Base-by-base conservation (phyloP, 2,888 invertebrate genomes). In the Galerucella nymphaeae region DNA sequence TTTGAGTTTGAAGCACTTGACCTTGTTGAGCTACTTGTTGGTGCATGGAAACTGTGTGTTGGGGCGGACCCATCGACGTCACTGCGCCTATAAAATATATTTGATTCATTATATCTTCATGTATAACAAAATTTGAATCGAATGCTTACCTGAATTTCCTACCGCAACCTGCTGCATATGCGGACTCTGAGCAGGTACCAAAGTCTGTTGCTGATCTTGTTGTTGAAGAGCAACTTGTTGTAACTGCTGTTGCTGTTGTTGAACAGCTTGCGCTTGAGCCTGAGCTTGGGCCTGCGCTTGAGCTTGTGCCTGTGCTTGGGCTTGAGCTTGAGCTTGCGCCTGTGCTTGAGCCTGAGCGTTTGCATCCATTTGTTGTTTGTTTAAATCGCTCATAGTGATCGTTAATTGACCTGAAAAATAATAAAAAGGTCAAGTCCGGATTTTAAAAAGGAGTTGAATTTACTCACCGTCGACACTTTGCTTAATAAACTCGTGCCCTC, bases 171-270 rank as follows among this genome's bases (percentile, higher is more conserved):
- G 78, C 63, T 78, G 77, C 67, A 76, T 30, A 42, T 78, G 76
- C 13, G 79, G 79, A 64, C 80, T 80, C 48, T 81, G 81, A 3
- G 80, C 76, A 4, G 76, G 78, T 10, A 80, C 81, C 66, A 81
- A 73, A 14, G 86, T 84, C 78, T 86, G 85, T 74, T 87, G 87
- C 55, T 88, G 80, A 83, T 87, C 87, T 20, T 88, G 89, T 68
- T 90, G 90, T 74, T 89, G 88, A 77, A 90, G 89, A 11, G 89
- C 86, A 69, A 90, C 90, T 75, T 90, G 90, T 71, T 90, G 91
- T 76, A 91, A 87, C 71, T 82, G 81, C 64, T 81, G 83, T 79
- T 82, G 81, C 64, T 81, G 83, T 79, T 89, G 89, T 75, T 89
- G 88, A 13, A 85, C 87, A 16, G 53, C 53, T 53, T 53, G 53